These are phyloP conservation scores for Drosophila serrata DNA, from an alignment of 1,140 invertebrate species.

Conservation along the genomic window DNA sequence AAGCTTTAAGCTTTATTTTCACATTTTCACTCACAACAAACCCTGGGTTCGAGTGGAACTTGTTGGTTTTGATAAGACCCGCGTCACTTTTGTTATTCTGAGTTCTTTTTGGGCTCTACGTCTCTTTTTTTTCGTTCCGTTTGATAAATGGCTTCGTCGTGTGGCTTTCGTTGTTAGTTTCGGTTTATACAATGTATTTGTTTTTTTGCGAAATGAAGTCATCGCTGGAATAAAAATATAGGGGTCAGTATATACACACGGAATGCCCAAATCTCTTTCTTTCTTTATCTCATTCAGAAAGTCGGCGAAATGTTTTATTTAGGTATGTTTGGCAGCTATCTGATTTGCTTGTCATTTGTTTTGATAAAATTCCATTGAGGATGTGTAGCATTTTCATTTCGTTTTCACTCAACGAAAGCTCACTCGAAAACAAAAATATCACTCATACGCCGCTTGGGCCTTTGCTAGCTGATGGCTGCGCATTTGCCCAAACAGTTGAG, in stretches of 20 bases:
- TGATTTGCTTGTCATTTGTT: slow-evolving; percentile 19
- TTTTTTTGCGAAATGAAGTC: slow-evolving; percentile 66
- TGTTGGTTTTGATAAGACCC: slow-evolving; percentile 66
- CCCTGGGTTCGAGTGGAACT: slow-evolving; percentile 55
- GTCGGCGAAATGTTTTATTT: slow-evolving; percentile 1
- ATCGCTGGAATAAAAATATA: slow-evolving; percentile 53
- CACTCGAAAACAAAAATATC: slow-evolving; percentile 60
- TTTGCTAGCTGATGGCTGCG: slow-evolving; percentile 60
- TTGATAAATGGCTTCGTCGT: slow-evolving; percentile 71
- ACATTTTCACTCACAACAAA: slow-evolving; percentile 71
- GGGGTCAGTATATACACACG: slow-evolving; percentile 8
- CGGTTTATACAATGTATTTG: slow-evolving; percentile 46
- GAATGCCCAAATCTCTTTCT: slow-evolving; percentile 7
- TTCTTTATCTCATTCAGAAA: slow-evolving; percentile 38
- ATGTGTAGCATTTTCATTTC: slow-evolving; percentile 5
- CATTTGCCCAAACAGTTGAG: slow-evolving; percentile 78
- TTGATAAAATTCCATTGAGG: slow-evolving; percentile 22
- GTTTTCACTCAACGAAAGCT: slow-evolving; percentile 61
- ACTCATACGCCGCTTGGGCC: slow-evolving; percentile 78
- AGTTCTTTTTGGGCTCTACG: slow-evolving; percentile 15
- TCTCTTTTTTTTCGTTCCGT: slow-evolving; percentile 23
- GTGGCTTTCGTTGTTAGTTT: slow-evolving; percentile 59
- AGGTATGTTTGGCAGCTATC: slow-evolving; percentile 14
- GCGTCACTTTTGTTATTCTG: slow-evolving; percentile 41
- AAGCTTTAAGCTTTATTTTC: slow-evolving; percentile 56